Percentiles rank a stretch among this genome's conserved stretches.
phyloP scores from a whole-genome alignment of 2,113 vertebrate genomes.

The Pomatostomus ruficeps region DNA sequence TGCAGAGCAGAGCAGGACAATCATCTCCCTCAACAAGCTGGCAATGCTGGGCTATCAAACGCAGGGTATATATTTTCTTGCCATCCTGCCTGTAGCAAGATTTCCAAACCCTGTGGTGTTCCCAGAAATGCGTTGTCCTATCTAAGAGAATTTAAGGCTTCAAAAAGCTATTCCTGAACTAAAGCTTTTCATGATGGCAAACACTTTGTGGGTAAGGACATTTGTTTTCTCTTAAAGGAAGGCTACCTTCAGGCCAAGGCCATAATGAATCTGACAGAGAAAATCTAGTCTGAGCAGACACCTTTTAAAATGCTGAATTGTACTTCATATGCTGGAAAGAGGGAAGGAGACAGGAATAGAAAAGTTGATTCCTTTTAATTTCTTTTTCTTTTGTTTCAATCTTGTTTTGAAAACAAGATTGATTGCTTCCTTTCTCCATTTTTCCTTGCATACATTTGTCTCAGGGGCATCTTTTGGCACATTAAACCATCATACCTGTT shows the following conservation, averaged over 20 bases:
- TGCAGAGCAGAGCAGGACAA: not conserved
- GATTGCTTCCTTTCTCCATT: not conserved
- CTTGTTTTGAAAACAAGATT: not conserved
- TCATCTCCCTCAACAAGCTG: not conserved
- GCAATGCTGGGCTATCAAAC: not conserved
- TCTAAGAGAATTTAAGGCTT: not conserved
- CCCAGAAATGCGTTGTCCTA: not conserved
- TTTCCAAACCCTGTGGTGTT: not conserved
- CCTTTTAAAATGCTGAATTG: not conserved
- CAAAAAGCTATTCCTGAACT: not conserved
- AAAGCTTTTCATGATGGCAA: not conserved
- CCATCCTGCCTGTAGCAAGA: not conserved
- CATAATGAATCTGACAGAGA: not conserved
- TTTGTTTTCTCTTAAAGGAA: not conserved
- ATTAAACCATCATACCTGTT: not conserved
- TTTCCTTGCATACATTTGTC: not conserved
- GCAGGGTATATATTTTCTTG: not conserved
- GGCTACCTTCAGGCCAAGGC: not conserved
- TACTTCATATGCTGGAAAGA: not conserved
- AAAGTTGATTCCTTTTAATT: not conserved
- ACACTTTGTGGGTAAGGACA: not conserved
- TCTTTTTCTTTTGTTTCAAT: not conserved
- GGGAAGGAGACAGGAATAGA: not conserved
- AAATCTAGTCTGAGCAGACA: not conserved
- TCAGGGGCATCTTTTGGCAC: not conserved